phyloP scores from a whole-genome alignment of 2,113 vertebrate species.

The Recurvirostra avosetta region DNA sequence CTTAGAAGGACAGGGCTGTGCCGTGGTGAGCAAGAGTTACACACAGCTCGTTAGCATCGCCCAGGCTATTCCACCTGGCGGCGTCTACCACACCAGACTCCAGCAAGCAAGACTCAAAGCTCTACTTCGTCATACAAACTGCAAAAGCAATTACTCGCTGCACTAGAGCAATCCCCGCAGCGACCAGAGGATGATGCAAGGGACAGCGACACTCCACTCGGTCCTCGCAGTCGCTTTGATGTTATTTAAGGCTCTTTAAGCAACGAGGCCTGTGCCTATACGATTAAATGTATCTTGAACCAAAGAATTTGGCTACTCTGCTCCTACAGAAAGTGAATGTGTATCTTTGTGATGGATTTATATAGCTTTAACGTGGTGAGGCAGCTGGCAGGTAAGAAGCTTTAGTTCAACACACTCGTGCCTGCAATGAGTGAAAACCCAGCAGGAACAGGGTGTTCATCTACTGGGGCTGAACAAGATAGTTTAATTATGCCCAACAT shows the following conservation, averaged over 20 bases:
- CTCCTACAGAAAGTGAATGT: conserved; percentile 1
- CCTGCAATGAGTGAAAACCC: background rate
- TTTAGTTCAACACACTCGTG: background rate
- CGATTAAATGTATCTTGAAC: rapidly evolving
- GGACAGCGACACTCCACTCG: background rate
- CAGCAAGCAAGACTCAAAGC: background rate
- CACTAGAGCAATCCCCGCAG: background rate
- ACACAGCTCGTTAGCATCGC: rapidly evolving
- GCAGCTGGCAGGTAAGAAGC: conserved; percentile 34
- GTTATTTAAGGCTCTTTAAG: background rate
- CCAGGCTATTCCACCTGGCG: background rate
- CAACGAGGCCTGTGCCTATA: rapidly evolving
- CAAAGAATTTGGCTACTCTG: background rate
- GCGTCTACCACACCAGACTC: rapidly evolving
- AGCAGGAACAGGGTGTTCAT: background rate
- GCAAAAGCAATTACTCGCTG: background rate
- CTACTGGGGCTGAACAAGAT: background rate
- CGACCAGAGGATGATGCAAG: background rate
- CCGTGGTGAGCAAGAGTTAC: background rate
- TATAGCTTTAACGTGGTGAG: background rate
- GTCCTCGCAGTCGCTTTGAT: background rate
- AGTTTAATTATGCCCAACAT: rapidly evolving
- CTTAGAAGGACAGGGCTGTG: background rate
- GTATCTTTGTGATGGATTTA: background rate
- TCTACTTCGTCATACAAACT: background rate